A percentile compares a stretch with the other conserved stretches of the same genome.
Evolutionary conservation across 2,888 invertebrate species (phyloP).

Genomic region (Isotomurus palustris): DNA sequence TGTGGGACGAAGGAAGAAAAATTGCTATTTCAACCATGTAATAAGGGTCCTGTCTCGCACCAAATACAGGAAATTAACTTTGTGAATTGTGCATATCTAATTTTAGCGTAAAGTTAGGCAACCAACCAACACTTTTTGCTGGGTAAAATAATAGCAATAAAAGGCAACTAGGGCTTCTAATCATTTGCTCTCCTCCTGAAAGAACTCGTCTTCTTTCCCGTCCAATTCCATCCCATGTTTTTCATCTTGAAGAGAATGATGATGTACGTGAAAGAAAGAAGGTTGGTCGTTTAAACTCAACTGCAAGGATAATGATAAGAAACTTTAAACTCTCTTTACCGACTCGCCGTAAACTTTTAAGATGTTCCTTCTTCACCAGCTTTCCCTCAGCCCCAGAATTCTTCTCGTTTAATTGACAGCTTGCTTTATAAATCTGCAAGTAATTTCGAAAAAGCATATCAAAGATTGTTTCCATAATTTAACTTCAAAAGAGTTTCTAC

Average conservation of each 20-base stretch:
- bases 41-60: slow-evolving; percentile 44
- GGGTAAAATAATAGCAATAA: slow-evolving; percentile 44
- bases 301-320: slow-evolving; percentile 1
- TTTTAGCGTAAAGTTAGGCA: slow-evolving; percentile 46
- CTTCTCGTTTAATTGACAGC: no score
- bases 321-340: slow-evolving; percentile 2
- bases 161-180: slow-evolving; percentile 44
- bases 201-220: no score
- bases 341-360: neutral
- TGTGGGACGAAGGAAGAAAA: slow-evolving; percentile 40
- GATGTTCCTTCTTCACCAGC: no score
- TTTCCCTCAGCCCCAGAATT: no score
- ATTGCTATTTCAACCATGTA: slow-evolving; percentile 46
- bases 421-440: no score
- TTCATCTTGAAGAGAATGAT: slow-evolving; percentile 11
- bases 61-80: slow-evolving; percentile 46
- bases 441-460: no score
- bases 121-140: slow-evolving; percentile 40
- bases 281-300: slow-evolving; percentile 8
- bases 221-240: neutral
- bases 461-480: no score
- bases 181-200: slow-evolving; percentile 35
- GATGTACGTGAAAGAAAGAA: slow-evolving; percentile 7
- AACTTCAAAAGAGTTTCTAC: no score
- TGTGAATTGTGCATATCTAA: slow-evolving; percentile 47